phyloP scores from a whole-genome alignment of 2,113 vertebrate species.

The Microcebus griseorufus region DNA sequence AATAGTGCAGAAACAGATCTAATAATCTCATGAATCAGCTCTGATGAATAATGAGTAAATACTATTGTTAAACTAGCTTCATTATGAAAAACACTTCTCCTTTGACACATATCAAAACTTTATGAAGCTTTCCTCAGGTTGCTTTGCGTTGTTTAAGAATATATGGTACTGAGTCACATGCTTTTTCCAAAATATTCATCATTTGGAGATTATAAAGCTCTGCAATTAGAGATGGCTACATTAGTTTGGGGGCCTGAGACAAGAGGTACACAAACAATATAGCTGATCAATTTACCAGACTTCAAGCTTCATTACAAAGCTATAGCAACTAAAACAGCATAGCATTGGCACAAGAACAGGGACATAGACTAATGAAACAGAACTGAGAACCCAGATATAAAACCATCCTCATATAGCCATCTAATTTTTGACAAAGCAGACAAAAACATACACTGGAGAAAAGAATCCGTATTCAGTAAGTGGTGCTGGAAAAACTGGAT shows the following conservation, averaged over 20 bases:
- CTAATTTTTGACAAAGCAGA: too few species aligned
- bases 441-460: too few species aligned
- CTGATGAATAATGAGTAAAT: not conserved
- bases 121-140: not conserved
- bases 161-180: not conserved
- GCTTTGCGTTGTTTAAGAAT: not conserved
- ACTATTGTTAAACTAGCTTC: not conserved
- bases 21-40: not conserved
- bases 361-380: too few species aligned
- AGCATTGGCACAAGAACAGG: too few species aligned
- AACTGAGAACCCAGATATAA: too few species aligned
- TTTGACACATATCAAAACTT: not conserved
- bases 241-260: not conserved
- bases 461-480: too few species aligned
- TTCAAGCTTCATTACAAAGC: too few species aligned
- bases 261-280: not conserved
- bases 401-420: too few species aligned
- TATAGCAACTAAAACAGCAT: too few species aligned
- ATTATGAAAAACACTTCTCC: not conserved
- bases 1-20: not conserved
- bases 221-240: not conserved
- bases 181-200: not conserved
- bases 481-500: too few species aligned
- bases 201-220: not conserved
- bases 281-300: not conserved